Conservation (phyloP, 2,888 invertebrate genomes). For the Dryomyza anilis region DNA sequence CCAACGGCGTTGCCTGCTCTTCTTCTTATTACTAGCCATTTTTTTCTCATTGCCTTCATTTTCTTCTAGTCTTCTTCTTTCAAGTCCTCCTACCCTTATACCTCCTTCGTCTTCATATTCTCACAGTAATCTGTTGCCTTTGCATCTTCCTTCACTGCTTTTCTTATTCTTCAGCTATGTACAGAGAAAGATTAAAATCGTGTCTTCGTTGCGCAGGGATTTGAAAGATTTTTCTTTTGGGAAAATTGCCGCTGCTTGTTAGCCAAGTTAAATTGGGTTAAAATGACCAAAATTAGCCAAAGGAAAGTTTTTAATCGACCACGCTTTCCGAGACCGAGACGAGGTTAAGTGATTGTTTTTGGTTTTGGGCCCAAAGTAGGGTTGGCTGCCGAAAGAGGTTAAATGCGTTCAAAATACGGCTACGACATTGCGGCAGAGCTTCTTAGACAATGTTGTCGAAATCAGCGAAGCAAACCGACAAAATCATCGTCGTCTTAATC, state of each 20-base stretch:
- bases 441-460: not conserved
- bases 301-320: slow-evolving; percentile 37
- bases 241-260: slow-evolving; percentile 19
- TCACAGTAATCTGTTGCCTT: too few relatives aligned
- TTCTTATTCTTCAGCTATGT: too few relatives aligned
- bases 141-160: too few relatives aligned
- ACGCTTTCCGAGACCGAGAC: not conserved
- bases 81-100: too few relatives aligned
- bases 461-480: not conserved
- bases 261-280: slow-evolving; percentile 15
- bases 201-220: slow-evolving; percentile 36
- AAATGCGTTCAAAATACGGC: not conserved
- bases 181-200: slow-evolving; percentile 42
- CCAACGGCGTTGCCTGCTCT: not conserved
- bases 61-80: too few relatives aligned
- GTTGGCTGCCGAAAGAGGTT: not conserved
- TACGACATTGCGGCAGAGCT: not conserved
- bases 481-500: not conserved
- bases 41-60: too few relatives aligned
- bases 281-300: slow-evolving; percentile 37
- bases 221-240: slow-evolving; percentile 31
- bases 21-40: too few relatives aligned
- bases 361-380: not conserved
- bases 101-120: too few relatives aligned
- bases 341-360: slow-evolving; percentile 14